Conservation (phyloP, 2,113 vertebrate genomes). For the Nymphicus hollandicus region DNA sequence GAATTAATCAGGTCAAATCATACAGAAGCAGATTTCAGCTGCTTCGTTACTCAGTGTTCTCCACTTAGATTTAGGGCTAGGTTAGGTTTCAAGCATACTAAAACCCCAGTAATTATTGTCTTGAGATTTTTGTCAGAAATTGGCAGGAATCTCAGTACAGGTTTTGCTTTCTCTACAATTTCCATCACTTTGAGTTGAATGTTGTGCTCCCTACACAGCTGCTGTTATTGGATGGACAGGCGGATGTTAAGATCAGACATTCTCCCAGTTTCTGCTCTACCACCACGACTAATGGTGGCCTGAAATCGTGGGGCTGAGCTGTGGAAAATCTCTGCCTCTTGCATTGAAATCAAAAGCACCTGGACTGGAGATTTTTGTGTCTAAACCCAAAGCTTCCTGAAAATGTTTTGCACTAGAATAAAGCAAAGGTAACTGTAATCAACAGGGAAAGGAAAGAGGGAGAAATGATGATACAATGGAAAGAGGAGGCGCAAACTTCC, state of each 20-base stretch:
- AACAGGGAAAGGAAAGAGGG: neutral
- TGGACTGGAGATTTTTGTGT: constrained; percentile 4
- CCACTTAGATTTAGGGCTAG: neutral
- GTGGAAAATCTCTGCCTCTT: constrained; percentile 1
- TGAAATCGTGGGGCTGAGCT: neutral
- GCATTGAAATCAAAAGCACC: neutral
- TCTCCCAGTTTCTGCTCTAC: neutral
- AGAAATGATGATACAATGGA: constrained; percentile 48
- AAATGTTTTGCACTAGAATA: constrained; percentile 50
- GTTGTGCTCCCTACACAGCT: neutral
- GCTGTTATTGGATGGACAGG: neutral
- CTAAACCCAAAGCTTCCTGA: constrained; percentile 28
- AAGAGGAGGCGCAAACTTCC: constrained; percentile 27
- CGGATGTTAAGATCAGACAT: neutral
- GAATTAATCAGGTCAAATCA: neutral
- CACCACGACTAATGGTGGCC: neutral
- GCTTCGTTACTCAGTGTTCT: neutral
- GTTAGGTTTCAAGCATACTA: neutral
- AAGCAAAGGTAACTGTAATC: neutral
- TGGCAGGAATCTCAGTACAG: neutral
- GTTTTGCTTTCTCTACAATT: neutral
- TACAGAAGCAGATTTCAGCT: neutral
- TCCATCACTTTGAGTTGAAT: neutral
- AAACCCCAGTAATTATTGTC: neutral
- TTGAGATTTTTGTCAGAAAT: neutral